Evolutionary conservation across 2,797 vertebrate genomes (phyloP).

Genomic region (Lagorchestes hirsutus): DNA sequence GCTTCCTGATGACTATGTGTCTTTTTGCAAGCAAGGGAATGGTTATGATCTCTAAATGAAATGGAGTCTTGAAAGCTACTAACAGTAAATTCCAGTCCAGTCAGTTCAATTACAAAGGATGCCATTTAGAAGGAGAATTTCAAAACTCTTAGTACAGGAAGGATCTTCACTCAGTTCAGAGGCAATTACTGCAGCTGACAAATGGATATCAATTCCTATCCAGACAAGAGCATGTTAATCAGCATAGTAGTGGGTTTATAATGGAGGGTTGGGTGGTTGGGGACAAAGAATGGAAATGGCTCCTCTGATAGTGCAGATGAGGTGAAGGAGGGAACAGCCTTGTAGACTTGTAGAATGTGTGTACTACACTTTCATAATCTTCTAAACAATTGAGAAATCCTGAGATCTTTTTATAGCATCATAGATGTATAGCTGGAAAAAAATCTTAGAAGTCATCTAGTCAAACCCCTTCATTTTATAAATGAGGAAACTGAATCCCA

Average conservation of each 20-base stretch:
- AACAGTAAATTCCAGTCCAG: background rate
- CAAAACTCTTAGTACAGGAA: slow-evolving; percentile 6
- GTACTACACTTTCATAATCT: background rate
- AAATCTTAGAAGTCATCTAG: background rate
- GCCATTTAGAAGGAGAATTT: background rate
- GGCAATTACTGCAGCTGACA: background rate
- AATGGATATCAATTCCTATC: background rate
- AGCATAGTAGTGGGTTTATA: background rate
- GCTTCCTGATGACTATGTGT: background rate
- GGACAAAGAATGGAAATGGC: background rate
- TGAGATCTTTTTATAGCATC: background rate
- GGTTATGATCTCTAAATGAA: slow-evolving; percentile 2
- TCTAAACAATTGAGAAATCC: background rate
- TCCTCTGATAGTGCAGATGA: background rate
- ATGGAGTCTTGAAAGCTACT: background rate
- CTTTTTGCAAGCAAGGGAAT: background rate
- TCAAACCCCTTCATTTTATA: background rate
- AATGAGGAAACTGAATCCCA: background rate
- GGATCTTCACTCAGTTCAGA: background rate
- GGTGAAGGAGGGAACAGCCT: background rate
- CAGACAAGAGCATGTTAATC: background rate
- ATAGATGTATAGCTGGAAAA: background rate
- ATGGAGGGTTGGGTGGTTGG: background rate
- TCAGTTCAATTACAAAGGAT: background rate
- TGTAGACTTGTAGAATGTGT: background rate